Percentiles rank a stretch among this genome's conserved stretches.
phyloP scores from a whole-genome alignment of 2,113 vertebrate species.

The Bos taurus region ARS-UCD2.0 NC_037348.1:5620001-5620500 shows the following conservation, averaged over 20 bases:
- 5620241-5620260: not conserved
- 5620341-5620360: not conserved
- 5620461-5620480: not conserved
- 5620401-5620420: not conserved
- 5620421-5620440: not conserved
- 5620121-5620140: constrained; percentile 33
- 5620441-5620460: not conserved
- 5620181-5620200: constrained; percentile 62
- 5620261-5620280: accelerated
- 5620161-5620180: constrained; percentile 73
- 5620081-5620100: accelerated
- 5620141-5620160: constrained; percentile 44
- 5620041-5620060: not conserved
- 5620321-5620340: not conserved
- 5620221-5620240: not conserved
- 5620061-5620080: accelerated
- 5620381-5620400: not conserved
- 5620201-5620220: constrained; percentile 65
- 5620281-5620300: not conserved
- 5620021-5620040: not conserved
- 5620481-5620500: not conserved
- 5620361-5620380: not conserved
- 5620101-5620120: constrained; percentile 37
- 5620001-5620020: not conserved
- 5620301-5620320: not conserved